phyloP scores from a whole-genome alignment of 2,113 vertebrate species.

The Vimba vimba region DNA sequence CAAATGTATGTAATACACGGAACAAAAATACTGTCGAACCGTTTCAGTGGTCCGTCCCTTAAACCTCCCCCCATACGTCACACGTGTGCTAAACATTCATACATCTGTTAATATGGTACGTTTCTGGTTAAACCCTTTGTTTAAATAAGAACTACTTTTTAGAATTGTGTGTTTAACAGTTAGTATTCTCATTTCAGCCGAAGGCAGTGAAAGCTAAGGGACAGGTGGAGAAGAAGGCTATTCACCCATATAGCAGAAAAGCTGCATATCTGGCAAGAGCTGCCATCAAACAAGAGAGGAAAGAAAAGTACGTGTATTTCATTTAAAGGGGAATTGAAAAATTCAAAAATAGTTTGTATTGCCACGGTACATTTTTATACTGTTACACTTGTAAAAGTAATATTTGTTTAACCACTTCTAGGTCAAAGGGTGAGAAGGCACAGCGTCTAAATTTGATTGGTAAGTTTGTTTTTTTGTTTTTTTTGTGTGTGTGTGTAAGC shows the following conservation, averaged over 20 bases:
- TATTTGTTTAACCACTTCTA: constrained; percentile 57
- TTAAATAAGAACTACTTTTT: background rate
- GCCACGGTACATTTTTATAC: background rate
- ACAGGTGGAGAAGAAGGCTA: constrained; percentile 81
- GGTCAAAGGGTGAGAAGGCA: constrained; percentile 88
- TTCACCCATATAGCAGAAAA: constrained; percentile 95
- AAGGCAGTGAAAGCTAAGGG: constrained; percentile 81
- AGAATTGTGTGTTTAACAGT: background rate
- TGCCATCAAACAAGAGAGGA: constrained; percentile 83
- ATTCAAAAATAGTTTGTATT: too few species aligned
- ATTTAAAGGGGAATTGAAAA: background rate
- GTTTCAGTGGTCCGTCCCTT: background rate
- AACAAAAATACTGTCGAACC: constrained; percentile 40
- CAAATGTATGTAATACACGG: background rate
- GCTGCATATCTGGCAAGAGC: constrained; percentile 87
- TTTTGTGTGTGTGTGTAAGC: too few species aligned
- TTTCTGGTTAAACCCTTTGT: background rate
- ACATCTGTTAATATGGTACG: constrained; percentile 7
- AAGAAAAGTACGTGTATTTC: constrained; percentile 77
- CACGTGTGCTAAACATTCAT: background rate
- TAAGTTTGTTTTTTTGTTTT: constrained; percentile 67
- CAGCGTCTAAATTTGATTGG: constrained; percentile 84
- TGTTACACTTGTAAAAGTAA: background rate
- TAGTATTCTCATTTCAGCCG: constrained; percentile 73
- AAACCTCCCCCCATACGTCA: background rate